Evolutionary conservation across 2,113 vertebrate genomes (phyloP), one percentile per base, ranked within the genome.

Genomic region (Puffinus mauretanicus): DNA sequence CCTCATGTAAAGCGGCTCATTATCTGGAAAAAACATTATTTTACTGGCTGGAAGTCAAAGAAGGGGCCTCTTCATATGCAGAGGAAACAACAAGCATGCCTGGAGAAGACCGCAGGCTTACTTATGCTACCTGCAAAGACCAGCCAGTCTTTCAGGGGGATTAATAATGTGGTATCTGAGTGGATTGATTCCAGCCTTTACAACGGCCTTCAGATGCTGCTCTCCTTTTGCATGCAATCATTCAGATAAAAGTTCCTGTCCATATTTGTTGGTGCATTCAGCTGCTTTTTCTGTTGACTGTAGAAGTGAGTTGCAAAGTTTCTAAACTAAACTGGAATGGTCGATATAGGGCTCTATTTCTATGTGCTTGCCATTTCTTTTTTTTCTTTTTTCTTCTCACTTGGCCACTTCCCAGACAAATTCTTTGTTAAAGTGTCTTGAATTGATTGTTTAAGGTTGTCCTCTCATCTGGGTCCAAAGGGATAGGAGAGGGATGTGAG

Each of bases 11-110:
- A 97, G 73, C 54, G 67, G 90, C 77, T 93, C 89, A 73, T 96
- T 97, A 87, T 94, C 91, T 93, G 95, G 97, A 96, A 93, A 94
- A 96, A 93, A 44, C 86, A 93, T 93, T 82, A 86, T 96, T 96
- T 86, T 66, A 60, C 92, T 97, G 97, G 97, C 96, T 78, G 72
- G 26, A 86, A 96, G 88, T 97, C 95, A 97, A 93, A 92, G 81
- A 96, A 97, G 95, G 36, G 75, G 92, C 96, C 86, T 96, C 81
- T 88, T 96, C 38, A 57, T 47, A n/a, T 27, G 78, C 64, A 86
- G 67, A 94, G 82, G 80, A 96, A 88, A 90, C 79, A 97, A 94
- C 57, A 85, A 93, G 61, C 46, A 7, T 47, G 86, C 86, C 80
- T 93, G 40, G 72, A 82, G 32, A 38, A 86, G 64, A 72, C 26